Conservation (phyloP, 2,113 vertebrate genomes). For the Prunella himalayana region DNA sequence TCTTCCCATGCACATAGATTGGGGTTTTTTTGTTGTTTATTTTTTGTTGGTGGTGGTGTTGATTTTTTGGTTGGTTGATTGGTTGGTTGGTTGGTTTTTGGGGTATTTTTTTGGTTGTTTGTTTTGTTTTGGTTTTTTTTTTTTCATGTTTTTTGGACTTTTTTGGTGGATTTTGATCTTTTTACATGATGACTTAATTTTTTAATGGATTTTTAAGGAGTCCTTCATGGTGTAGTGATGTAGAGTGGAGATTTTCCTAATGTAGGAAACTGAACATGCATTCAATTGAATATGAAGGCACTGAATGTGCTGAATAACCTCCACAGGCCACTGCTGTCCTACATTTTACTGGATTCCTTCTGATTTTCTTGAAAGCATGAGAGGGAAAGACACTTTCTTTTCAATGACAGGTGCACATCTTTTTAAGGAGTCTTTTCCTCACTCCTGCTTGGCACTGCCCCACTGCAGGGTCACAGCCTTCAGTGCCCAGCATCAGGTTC, state of each 20-base stretch:
- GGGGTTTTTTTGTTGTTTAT: too few species aligned
- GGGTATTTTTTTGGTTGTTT: background rate
- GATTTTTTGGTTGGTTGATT: background rate
- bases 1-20: background rate
- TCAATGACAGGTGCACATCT: background rate
- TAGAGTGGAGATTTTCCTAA: background rate
- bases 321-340: rapidly evolving
- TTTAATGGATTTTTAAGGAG: background rate
- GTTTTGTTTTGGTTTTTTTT: too few species aligned
- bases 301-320: background rate
- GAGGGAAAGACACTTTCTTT: background rate
- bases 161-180: background rate
- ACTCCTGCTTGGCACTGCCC: background rate
- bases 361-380: background rate
- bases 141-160: background rate
- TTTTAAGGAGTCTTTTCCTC: background rate
- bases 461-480: background rate
- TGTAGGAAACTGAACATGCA: background rate
- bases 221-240: background rate
- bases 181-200: background rate
- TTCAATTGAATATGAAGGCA: background rate
- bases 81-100: background rate
- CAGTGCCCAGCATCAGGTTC: background rate
- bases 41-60: background rate
- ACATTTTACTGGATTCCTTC: background rate